Conservation (phyloP, 2,888 invertebrate species). For the Hylaea fasciaria region DNA sequence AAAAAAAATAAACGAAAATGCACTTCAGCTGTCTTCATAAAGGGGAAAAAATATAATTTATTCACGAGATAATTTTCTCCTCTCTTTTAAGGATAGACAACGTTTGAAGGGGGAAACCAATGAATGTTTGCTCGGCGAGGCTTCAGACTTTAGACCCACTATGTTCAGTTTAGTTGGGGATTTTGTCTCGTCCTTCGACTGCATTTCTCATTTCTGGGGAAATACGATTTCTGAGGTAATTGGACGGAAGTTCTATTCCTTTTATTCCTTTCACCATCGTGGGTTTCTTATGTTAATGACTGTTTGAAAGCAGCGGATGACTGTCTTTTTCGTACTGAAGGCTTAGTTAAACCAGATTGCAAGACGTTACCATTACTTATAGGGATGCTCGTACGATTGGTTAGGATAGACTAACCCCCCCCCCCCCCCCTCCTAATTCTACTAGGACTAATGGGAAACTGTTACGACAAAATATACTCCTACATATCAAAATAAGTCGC, state of each 20-base stretch:
- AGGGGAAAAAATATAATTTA: constrained; percentile 83
- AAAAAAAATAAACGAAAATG: constrained; percentile 81
- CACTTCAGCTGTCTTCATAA: constrained; percentile 83
- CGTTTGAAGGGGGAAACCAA: constrained; percentile 74
- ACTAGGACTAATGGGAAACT: too few species aligned
- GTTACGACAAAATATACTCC: too few species aligned
- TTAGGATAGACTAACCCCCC: too few species aligned
- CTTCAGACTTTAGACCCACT: constrained; percentile 47
- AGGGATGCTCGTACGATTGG: too few species aligned
- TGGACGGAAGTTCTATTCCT: constrained; percentile 29
- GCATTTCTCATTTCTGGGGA: constrained; percentile 34
- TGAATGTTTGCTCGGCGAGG: constrained; percentile 71
- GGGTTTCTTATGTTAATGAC: constrained; percentile 7
- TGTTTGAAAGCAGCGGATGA: not conserved
- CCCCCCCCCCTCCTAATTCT: too few species aligned
- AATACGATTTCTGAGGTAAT: constrained; percentile 38
- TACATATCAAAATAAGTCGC: too few species aligned
- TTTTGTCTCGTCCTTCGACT: constrained; percentile 53
- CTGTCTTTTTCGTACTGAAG: too few species aligned
- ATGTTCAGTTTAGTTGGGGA: constrained; percentile 45
- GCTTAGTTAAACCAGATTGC: too few species aligned
- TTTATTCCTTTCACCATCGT: constrained; percentile 21
- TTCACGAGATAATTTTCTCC: constrained; percentile 85
- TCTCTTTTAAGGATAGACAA: constrained; percentile 71
- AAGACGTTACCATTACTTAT: too few species aligned